Evolutionary conservation across 2,888 invertebrate genomes (phyloP).

Genomic region (Hetaerina titia): DNA sequence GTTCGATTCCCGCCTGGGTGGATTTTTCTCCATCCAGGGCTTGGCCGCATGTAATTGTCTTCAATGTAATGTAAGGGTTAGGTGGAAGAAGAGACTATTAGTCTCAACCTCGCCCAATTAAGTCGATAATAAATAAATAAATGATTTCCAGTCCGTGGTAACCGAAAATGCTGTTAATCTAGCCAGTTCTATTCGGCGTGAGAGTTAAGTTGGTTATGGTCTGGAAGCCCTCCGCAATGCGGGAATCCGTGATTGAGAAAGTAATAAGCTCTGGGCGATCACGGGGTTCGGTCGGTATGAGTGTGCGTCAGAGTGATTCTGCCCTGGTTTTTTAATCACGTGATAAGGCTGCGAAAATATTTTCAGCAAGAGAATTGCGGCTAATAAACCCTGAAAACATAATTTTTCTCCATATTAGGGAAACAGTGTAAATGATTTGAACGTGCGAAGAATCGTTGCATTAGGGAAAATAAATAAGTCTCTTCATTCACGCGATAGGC

Average conservation of each 20-base stretch:
- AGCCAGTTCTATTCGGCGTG: neutral
- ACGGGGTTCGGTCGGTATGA: neutral
- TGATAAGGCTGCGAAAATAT: neutral
- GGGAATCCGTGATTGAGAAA: constrained; percentile 12
- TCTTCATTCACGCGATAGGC: no score
- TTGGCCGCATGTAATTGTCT: no score
- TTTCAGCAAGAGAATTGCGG: neutral
- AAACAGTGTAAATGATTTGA: neutral
- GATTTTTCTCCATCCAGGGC: no score
- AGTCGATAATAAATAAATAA: no score
- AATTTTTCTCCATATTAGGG: neutral
- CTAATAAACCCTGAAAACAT: neutral
- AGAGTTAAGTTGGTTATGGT: neutral
- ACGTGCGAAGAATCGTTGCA: no score
- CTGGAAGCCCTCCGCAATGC: neutral
- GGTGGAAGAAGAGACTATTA: no score
- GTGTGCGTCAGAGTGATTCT: neutral
- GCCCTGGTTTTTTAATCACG: neutral
- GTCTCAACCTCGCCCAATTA: no score
- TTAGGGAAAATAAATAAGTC: no score
- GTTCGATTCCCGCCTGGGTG: no score
- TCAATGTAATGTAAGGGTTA: no score
- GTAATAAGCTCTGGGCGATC: neutral
- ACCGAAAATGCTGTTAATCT: neutral
- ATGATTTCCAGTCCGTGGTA: no score